Evolutionary conservation across 2,797 vertebrate genomes (phyloP).

Genomic region (Lycodopsis pacificus): DNA sequence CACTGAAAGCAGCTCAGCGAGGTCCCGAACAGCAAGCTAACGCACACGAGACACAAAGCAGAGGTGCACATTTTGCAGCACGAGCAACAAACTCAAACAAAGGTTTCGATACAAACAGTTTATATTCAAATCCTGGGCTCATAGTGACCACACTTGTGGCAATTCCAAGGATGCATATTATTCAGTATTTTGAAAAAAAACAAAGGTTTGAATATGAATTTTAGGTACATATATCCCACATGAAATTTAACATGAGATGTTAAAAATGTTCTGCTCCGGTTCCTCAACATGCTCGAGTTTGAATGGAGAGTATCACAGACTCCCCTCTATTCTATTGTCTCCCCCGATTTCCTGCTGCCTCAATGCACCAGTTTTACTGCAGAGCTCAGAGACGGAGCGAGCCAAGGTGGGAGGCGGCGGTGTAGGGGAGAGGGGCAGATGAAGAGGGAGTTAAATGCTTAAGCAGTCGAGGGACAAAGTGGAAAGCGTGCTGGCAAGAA

Average conservation of each 20-base stretch:
- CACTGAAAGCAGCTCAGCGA: constrained; percentile 78
- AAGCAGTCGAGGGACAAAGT: constrained; percentile 58
- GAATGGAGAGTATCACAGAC: constrained; percentile 43
- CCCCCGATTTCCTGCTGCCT: constrained; percentile 79
- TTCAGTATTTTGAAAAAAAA: constrained; percentile 14
- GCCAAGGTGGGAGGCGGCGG: constrained; percentile 68
- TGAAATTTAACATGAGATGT: constrained; percentile 15
- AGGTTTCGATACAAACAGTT: constrained; percentile 16
- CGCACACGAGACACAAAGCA: constrained; percentile 51
- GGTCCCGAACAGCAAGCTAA: constrained; percentile 48
- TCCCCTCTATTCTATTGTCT: constrained; percentile 76
- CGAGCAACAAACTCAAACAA: constrained; percentile 17
- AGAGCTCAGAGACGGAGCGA: constrained; percentile 80
- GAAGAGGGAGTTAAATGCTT: constrained; percentile 72
- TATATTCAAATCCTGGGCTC: constrained; percentile 55
- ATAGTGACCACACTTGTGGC: constrained; percentile 12
- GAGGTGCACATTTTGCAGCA: constrained; percentile 57
- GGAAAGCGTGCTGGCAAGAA: constrained; percentile 36
- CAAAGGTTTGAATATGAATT: constrained; percentile 7
- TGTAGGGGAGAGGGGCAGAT: constrained; percentile 44
- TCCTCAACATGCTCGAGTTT: constrained; percentile 32
- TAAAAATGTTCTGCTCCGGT: constrained; percentile 9
- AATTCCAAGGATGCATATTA: constrained; percentile 14
- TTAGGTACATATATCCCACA: constrained; percentile 5
- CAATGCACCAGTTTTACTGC: constrained; percentile 87